Conservation (phyloP, 2,888 invertebrate genomes). For the Orthosia gothica region DNA sequence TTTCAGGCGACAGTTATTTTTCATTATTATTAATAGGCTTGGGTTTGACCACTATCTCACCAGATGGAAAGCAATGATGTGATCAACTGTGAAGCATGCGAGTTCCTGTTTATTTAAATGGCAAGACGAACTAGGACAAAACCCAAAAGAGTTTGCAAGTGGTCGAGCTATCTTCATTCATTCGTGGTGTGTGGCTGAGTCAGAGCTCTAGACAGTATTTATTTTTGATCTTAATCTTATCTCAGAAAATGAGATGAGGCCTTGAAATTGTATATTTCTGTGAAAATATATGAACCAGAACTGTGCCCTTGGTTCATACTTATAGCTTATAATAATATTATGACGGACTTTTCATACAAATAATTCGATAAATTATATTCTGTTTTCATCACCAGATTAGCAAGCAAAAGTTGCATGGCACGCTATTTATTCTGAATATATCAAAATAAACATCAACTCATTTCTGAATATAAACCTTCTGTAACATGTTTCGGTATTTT, state of each 20-base stretch:
- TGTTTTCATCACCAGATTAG: not conserved
- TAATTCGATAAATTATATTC: not conserved
- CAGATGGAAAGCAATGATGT: no score
- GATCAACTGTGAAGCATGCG: no score
- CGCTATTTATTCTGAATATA: not conserved
- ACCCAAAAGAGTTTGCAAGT: no score
- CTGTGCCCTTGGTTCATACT: conserved; percentile 3
- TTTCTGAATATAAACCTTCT: not conserved
- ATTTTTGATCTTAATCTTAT: not conserved
- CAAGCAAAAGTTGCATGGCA: not conserved
- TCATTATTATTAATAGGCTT: no score
- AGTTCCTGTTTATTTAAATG: no score
- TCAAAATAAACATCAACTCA: not conserved
- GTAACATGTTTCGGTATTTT: not conserved
- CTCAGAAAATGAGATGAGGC: conserved; percentile 8
- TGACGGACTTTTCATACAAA: not conserved
- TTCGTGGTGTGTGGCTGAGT: not conserved
- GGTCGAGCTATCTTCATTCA: no score
- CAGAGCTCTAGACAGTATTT: not conserved
- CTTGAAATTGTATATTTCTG: conserved; percentile 21
- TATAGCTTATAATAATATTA: conserved; percentile 7
- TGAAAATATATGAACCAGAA: conserved; percentile 8
- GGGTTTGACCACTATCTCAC: no score
- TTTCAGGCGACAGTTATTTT: not conserved
- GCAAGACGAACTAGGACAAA: no score